Evolutionary conservation across 1,140 invertebrate genomes (phyloP).

Genomic region (Brachionus calyciflorus): DNA sequence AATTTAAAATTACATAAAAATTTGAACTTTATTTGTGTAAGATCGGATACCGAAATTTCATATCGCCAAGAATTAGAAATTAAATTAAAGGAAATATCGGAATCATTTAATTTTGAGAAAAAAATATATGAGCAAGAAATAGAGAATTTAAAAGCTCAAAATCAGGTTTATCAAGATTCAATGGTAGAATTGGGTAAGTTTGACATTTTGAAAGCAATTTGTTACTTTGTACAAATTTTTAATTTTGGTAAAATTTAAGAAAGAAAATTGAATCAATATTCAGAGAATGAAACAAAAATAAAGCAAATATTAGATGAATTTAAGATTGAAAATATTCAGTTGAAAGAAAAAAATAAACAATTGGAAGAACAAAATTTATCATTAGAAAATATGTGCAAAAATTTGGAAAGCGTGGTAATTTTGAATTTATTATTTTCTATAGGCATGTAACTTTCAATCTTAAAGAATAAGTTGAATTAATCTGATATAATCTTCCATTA

Average conservation of each 20-base stretch:
- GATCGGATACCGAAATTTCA: slow-evolving; percentile 16
- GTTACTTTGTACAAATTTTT: neutral
- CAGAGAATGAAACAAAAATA: neutral
- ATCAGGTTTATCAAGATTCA: slow-evolving; percentile 12
- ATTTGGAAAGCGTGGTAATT: neutral
- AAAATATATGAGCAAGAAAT: slow-evolving; percentile 31
- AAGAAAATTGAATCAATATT: neutral
- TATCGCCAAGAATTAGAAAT: slow-evolving; percentile 16
- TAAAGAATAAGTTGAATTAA: too few relatives aligned
- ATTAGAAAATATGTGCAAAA: slow-evolving; percentile 29
- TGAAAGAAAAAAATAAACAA: neutral
- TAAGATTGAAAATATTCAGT: slow-evolving; percentile 12
- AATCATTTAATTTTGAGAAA: slow-evolving; percentile 33
- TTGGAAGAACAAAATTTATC: slow-evolving; percentile 23
- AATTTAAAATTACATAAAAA: neutral
- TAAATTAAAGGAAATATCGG: slow-evolving; percentile 17
- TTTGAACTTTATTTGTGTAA: neutral
- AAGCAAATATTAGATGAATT: neutral
- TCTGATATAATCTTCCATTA: too few relatives aligned
- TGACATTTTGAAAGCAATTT: neutral
- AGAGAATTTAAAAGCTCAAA: slow-evolving; percentile 29
- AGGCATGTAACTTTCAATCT: too few relatives aligned
- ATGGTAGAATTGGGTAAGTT: neutral
- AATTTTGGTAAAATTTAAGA: neutral
- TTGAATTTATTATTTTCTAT: neutral